These are phyloP conservation scores for Mallotus villosus DNA, from an alignment of 2,797 vertebrate genomes.

Conservation along the genomic window DNA sequence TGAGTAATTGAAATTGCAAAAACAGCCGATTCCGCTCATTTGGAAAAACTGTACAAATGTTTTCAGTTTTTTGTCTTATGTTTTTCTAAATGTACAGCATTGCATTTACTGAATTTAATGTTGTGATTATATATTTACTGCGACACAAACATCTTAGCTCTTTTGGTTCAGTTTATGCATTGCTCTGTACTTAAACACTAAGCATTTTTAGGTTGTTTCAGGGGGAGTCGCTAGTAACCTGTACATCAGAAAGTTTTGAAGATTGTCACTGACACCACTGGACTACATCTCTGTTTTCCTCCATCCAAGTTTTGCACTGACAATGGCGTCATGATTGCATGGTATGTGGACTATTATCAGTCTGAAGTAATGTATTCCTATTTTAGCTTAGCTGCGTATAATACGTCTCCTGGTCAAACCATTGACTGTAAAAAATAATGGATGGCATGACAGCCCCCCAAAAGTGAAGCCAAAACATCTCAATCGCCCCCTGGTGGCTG, in stretches of 20 bases:
- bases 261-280: slow-evolving; percentile 74
- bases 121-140: too few relatives aligned
- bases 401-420: too few relatives aligned
- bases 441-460: too few relatives aligned
- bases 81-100: too few relatives aligned
- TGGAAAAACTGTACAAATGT: background rate
- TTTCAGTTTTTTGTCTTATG: background rate
- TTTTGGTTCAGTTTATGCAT: too few relatives aligned
- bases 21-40: background rate
- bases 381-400: background rate
- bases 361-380: background rate
- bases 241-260: slow-evolving; percentile 81
- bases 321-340: slow-evolving; percentile 96
- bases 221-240: slow-evolving; percentile 95
- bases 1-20: slow-evolving; percentile 60
- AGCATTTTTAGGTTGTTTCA: slow-evolving; percentile 81
- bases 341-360: slow-evolving; percentile 70
- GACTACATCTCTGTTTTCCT: slow-evolving; percentile 83
- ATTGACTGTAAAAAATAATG: too few relatives aligned
- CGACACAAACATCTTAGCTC: too few relatives aligned
- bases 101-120: too few relatives aligned
- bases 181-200: background rate
- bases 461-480: too few relatives aligned
- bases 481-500: too few relatives aligned
- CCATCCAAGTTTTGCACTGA: slow-evolving; percentile 90